Evolutionary conservation across 1,140 invertebrate genomes (phyloP).

Genomic region (Spodoptera litura): DNA sequence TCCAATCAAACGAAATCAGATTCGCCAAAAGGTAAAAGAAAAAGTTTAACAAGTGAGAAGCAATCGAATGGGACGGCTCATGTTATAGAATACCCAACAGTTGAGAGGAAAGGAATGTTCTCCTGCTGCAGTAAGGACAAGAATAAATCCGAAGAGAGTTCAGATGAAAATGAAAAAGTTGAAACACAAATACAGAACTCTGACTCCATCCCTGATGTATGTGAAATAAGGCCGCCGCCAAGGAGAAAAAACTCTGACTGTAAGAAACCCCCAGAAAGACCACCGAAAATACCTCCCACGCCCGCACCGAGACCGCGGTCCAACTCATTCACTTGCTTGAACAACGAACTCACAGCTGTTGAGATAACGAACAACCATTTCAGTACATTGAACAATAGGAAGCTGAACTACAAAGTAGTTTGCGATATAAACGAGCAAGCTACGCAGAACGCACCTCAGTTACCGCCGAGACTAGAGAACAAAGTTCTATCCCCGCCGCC

Average conservation of each 20-base stretch:
- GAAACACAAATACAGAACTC: slow-evolving; percentile 73
- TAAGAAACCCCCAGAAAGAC: slow-evolving; percentile 85
- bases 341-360: slow-evolving; percentile 79
- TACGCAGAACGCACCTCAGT: slow-evolving; percentile 75
- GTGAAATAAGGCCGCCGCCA: slow-evolving; percentile 86
- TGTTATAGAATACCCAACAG: slow-evolving; percentile 89
- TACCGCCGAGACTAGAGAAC: slow-evolving; percentile 85
- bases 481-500: slow-evolving; percentile 86
- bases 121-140: slow-evolving; percentile 88
- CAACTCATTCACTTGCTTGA: slow-evolving; percentile 84
- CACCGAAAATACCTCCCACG: slow-evolving; percentile 87
- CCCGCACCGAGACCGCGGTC: slow-evolving; percentile 86
- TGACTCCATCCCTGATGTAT: slow-evolving; percentile 80
- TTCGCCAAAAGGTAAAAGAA: slow-evolving; percentile 81
- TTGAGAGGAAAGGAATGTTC: slow-evolving; percentile 89
- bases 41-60: slow-evolving; percentile 75
- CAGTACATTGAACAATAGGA: slow-evolving; percentile 82
- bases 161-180: slow-evolving; percentile 74
- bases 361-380: slow-evolving; percentile 81
- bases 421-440: slow-evolving; percentile 79
- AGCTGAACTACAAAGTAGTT: slow-evolving; percentile 81
- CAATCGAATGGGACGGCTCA: slow-evolving; percentile 81
- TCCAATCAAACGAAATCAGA: slow-evolving; percentile 72
- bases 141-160: slow-evolving; percentile 81
- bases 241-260: slow-evolving; percentile 86